Evolutionary conservation across 2,113 vertebrate species (phyloP).

Genomic region (Prunella himalayana): DNA sequence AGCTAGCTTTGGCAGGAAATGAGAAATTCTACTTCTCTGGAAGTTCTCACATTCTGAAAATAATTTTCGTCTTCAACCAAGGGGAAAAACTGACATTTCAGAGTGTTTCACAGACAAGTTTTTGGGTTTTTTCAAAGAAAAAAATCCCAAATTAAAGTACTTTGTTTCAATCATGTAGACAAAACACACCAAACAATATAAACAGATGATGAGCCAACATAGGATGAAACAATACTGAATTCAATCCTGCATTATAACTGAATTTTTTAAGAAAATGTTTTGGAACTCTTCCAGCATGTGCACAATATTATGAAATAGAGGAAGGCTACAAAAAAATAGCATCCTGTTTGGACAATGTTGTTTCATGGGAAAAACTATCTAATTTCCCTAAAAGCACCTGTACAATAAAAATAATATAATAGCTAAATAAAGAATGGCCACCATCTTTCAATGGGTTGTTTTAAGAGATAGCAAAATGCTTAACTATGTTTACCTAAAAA

Average conservation of each 20-base stretch:
- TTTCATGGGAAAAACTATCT: too few relatives aligned
- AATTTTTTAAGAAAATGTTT: background rate
- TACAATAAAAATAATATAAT: background rate
- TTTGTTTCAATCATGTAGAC: background rate
- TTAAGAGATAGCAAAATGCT: background rate
- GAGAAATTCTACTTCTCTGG: background rate
- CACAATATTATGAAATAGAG: background rate
- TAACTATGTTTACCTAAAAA: background rate
- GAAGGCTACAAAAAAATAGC: too few relatives aligned
- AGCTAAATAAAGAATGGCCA: background rate
- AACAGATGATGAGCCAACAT: background rate
- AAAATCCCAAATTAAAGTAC: background rate
- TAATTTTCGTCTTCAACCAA: background rate
- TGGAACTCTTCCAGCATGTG: background rate
- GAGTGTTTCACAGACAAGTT: background rate
- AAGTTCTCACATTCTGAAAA: background rate
- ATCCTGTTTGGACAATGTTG: too few relatives aligned
- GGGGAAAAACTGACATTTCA: background rate
- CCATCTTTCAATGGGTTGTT: background rate
- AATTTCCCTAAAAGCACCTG: background rate
- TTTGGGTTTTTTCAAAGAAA: background rate
- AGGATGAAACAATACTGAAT: background rate
- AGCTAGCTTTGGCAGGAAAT: background rate
- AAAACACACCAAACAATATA: background rate
- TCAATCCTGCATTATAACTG: background rate